phyloP scores from a whole-genome alignment of 2,797 vertebrate species.

The Sebastes dallii region DNA sequence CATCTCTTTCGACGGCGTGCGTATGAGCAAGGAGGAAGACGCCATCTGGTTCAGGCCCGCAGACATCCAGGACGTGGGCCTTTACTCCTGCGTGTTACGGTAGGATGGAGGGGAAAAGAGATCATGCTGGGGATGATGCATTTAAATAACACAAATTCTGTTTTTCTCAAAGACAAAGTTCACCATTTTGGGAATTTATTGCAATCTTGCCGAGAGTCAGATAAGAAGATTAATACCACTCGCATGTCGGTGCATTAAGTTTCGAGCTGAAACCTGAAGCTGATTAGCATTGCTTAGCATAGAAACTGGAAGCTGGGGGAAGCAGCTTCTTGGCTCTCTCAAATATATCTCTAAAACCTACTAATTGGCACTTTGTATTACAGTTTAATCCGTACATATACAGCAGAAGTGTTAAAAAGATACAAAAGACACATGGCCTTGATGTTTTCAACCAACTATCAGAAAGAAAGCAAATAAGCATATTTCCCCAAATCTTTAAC shows the following conservation, averaged over 20 bases:
- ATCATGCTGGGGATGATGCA: neutral
- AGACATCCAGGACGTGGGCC: constrained; percentile 92
- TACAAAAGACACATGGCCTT: neutral
- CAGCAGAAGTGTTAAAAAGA: neutral
- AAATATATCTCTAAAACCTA: neutral
- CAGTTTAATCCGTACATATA: neutral
- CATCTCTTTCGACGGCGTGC: constrained; percentile 95
- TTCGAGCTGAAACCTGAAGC: neutral
- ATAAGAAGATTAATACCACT: neutral
- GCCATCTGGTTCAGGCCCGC: constrained; percentile 99
- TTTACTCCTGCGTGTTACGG: constrained; percentile 98
- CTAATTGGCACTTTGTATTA: neutral
- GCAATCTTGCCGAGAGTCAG: neutral
- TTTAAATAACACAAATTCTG: neutral
- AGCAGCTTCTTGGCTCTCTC: neutral
- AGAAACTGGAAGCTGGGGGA: neutral
- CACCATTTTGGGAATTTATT: neutral
- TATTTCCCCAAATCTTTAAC: neutral
- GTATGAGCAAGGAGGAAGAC: constrained; percentile 99
- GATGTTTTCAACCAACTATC: neutral
- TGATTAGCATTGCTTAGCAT: neutral
- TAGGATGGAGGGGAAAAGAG: constrained; percentile 60
- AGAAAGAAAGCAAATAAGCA: neutral
- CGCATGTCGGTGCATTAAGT: neutral
- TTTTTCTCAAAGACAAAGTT: neutral